phyloP scores from a whole-genome alignment of 2,888 invertebrate species.

The Dynastes tityus region DNA sequence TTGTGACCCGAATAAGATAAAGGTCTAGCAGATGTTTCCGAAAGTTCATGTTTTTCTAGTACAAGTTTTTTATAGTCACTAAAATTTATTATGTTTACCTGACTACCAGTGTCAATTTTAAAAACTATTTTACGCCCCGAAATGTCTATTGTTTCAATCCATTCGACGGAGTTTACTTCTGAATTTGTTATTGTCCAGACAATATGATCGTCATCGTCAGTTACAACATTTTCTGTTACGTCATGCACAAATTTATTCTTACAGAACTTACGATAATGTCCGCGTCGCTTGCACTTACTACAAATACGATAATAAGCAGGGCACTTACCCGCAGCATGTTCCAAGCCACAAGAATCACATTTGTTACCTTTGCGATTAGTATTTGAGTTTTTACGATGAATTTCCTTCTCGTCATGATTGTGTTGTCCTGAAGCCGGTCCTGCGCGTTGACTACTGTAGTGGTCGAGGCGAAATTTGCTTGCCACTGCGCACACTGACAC shows the following conservation, averaged over 20 bases:
- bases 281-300: conserved; percentile 2
- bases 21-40: too few species aligned
- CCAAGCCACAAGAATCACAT: not conserved
- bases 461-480: too few species aligned
- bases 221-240: not conserved
- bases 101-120: too few species aligned
- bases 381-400: too few species aligned
- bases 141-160: too few species aligned
- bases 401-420: too few species aligned
- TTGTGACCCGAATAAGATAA: too few species aligned
- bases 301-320: not conserved
- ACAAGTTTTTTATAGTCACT: not conserved
- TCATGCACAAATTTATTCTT: conserved; percentile 4
- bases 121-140: too few species aligned
- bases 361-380: not conserved
- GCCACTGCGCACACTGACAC: too few species aligned
- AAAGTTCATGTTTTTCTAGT: not conserved
- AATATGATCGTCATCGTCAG: not conserved
- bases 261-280: not conserved
- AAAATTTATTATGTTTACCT: not conserved
- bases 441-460: too few species aligned
- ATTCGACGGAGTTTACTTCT: too few species aligned
- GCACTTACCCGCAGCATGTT: too few species aligned
- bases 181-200: not conserved
- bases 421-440: not conserved